Evolutionary conservation across 2,888 invertebrate genomes (phyloP).

Genomic region (Piscicola geometra): DNA sequence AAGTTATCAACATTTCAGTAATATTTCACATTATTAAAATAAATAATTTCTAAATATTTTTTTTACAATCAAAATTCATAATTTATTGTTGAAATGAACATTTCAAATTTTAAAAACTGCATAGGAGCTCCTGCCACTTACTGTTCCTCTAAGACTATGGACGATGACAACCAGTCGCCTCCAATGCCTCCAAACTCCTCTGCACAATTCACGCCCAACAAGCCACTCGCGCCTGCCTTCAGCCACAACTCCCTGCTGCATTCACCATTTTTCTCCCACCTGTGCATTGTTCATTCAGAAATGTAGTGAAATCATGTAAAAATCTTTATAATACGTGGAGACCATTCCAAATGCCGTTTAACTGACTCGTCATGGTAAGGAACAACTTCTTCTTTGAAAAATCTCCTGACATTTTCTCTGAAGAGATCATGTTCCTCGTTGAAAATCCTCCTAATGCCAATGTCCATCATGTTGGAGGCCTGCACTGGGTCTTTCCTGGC

Average conservation of each 20-base stretch:
- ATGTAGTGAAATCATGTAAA: too few species aligned
- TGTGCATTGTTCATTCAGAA: conserved; percentile 33
- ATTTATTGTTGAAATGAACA: too few species aligned
- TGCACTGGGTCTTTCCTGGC: conserved; percentile 49
- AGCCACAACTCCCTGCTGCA: conserved; percentile 52
- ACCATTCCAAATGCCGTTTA: too few species aligned
- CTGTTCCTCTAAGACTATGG: conserved; percentile 57
- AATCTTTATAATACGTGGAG: too few species aligned
- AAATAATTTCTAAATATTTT: too few species aligned
- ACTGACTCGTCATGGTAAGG: conserved; percentile 49
- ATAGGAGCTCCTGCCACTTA: conserved; percentile 46
- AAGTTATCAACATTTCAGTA: neutral
- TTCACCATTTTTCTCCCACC: conserved; percentile 40
- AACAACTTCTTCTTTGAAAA: conserved; percentile 55
- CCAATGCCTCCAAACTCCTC: conserved; percentile 57
- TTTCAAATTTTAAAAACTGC: too few species aligned
- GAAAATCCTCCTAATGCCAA: conserved; percentile 55
- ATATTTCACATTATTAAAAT: too few species aligned
- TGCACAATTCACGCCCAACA: conserved; percentile 54
- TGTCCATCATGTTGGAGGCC: conserved; percentile 52
- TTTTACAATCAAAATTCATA: too few species aligned
- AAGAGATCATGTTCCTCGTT: conserved; percentile 57
- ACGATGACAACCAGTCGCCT: conserved; percentile 54
- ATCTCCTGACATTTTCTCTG: conserved; percentile 53
- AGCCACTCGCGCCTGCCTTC: conserved; percentile 55